Evolutionary conservation across 2,888 invertebrate species (phyloP), one percentile per base, ranked within the genome.

Genomic region (Bibio marci): DNA sequence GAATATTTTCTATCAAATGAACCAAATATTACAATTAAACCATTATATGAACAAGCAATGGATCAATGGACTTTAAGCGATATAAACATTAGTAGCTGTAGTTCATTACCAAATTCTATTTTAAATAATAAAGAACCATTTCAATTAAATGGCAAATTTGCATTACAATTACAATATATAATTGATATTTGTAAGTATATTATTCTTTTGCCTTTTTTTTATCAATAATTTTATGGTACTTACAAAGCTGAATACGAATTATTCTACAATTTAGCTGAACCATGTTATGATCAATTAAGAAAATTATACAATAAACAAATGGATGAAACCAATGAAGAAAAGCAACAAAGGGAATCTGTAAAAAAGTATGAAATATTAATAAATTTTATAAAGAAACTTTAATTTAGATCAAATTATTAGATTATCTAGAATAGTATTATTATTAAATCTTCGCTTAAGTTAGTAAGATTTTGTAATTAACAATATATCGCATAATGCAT

Each of bases 11-110:
- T 42, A 12, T 34, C 36, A 4, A 39, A 43, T 18, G 26, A 41
- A n/a, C 28, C 30, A 26, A 14, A 14, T 13, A 40, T 42, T 40
- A 52, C 53, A 2, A 39, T 52, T 32, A 51, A 59, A 28, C 56
- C 63, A 18, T 51, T 69, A 35, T 52, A 63, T 41, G 47, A 51
- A 38, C 67, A 63, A 51, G 67, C 64, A 1, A 63, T 57, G 30
- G 57, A 65, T 35, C 72, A 72, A 49, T 72, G 70, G 70, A 52
- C 64, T 38, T 50, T 68, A 4, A 53, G 63, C 27, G 67, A 72
- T 52, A 52, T 72, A 32, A 48, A 64, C 35, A 67, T 70, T 31
- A 61, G 70, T 30, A 62, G 65, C 43, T 54, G 58, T 26, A 58
- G 62, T 4, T 61, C 61, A 46, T 51, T 72, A 30, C 71, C 71